Evolutionary conservation across 2,797 vertebrate genomes (phyloP).

Genomic region (Salarias fasciatus): DNA sequence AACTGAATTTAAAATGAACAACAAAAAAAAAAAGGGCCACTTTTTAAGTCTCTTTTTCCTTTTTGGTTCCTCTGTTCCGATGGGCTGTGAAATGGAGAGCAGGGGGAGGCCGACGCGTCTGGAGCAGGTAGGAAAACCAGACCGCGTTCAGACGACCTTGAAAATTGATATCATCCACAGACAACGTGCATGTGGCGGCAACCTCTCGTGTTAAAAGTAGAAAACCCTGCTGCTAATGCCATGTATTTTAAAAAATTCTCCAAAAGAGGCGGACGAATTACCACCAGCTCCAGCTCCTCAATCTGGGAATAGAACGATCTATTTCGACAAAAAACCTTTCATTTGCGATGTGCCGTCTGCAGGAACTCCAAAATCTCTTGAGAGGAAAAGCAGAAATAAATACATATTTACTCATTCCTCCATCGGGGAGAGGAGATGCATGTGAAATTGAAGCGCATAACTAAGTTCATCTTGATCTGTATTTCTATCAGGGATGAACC

Average conservation of each 20-base stretch:
- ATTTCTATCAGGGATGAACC: constrained; percentile 53
- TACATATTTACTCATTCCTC: constrained; percentile 44
- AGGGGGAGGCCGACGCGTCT: constrained; percentile 26
- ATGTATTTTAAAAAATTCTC: no score
- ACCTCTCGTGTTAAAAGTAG: background rate
- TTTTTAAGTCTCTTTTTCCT: background rate
- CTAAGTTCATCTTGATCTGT: constrained; percentile 46
- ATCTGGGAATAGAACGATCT: no score
- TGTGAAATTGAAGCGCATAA: constrained; percentile 38
- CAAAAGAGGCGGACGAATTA: no score
- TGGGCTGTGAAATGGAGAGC: constrained; percentile 24
- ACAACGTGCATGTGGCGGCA: background rate
- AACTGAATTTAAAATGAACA: no score
- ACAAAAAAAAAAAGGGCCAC: background rate
- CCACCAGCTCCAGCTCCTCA: no score
- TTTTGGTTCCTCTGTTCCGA: constrained; percentile 6
- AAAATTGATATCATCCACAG: constrained; percentile 1
- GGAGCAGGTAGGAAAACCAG: constrained; percentile 7
- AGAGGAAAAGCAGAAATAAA: constrained; percentile 33
- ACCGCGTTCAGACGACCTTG: constrained; percentile 21
- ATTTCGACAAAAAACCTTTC: no score
- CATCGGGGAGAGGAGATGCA: constrained; percentile 31
- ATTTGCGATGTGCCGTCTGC: background rate
- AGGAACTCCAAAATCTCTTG: constrained; percentile 19
- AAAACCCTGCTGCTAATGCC: no score